A percentile compares a stretch with the other conserved stretches of the same genome.
Conservation (phyloP, 2,797 vertebrate genomes). For the Sebastes steindachneri region DNA sequence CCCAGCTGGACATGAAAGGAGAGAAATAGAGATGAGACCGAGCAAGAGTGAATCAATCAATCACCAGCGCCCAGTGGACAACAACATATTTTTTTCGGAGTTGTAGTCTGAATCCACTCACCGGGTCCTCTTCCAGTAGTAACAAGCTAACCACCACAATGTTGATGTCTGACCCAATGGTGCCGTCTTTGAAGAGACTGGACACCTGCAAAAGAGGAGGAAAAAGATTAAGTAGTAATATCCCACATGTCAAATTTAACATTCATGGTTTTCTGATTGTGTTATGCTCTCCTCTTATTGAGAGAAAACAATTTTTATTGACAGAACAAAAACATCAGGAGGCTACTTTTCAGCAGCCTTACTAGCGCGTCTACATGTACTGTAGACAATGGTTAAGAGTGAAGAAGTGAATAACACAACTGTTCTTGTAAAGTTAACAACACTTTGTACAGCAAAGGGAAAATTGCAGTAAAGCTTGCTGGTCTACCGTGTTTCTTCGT, state of each 20-base stretch:
- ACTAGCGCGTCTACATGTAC: background rate
- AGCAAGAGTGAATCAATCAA: background rate
- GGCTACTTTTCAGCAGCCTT: background rate
- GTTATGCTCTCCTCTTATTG: background rate
- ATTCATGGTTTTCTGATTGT: background rate
- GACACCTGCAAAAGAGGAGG: constrained; percentile 86
- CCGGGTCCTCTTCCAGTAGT: constrained; percentile 94
- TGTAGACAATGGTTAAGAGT: background rate
- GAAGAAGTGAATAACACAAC: background rate
- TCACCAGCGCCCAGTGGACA: background rate
- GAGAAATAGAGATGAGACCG: background rate
- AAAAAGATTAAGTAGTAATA: background rate
- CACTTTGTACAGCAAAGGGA: background rate
- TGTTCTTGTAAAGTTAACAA: background rate
- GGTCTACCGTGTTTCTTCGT: background rate
- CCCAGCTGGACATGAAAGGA: constrained; percentile 82
- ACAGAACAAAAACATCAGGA: background rate
- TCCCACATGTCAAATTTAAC: background rate
- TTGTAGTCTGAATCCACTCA: constrained; percentile 78
- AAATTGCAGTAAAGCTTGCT: background rate
- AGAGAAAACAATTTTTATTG: background rate
- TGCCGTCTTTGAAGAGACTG: constrained; percentile 97
- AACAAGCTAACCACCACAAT: constrained; percentile 95
- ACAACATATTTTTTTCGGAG: background rate
- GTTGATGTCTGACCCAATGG: constrained; percentile 96